Percentiles rank a stretch among this genome's conserved stretches.
Conservation (phyloP, 2,888 invertebrate genomes). For the Argynnis bischoffii region DNA sequence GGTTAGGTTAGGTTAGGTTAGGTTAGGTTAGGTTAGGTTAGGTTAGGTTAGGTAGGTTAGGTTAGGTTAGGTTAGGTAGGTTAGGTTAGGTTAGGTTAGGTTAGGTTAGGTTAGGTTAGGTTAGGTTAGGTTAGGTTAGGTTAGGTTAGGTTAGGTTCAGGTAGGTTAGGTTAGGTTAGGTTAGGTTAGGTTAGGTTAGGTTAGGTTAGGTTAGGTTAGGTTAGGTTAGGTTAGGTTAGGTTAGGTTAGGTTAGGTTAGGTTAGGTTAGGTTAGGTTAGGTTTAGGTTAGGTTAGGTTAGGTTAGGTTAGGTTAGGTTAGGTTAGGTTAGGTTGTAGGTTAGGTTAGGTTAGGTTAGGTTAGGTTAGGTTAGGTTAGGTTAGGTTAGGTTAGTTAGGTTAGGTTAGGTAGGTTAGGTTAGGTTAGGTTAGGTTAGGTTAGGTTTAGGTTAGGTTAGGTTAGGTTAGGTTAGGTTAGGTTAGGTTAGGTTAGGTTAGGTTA, state of each 20-base stretch:
- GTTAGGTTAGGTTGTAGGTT: conserved; percentile 21
- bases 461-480: conserved; percentile 11
- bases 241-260: conserved; percentile 13
- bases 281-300: conserved; percentile 17
- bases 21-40: conserved; percentile 16
- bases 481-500: conserved; percentile 11
- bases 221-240: neutral
- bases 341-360: conserved; percentile 18
- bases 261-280: neutral
- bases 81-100: conserved; percentile 11
- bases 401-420: conserved; percentile 10
- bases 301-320: conserved; percentile 12
- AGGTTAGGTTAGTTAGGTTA: conserved; percentile 16
- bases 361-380: conserved; percentile 16
- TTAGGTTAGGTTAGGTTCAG: conserved; percentile 8
- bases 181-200: conserved; percentile 10
- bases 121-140: conserved; percentile 11
- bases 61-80: conserved; percentile 11
- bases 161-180: conserved; percentile 9
- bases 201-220: neutral
- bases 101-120: conserved; percentile 11
- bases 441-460: conserved; percentile 11
- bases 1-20: conserved; percentile 19
- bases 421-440: conserved; percentile 11
- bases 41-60: conserved; percentile 15